Conservation (phyloP, 2,888 invertebrate species). For the Cryptus armator region DNA sequence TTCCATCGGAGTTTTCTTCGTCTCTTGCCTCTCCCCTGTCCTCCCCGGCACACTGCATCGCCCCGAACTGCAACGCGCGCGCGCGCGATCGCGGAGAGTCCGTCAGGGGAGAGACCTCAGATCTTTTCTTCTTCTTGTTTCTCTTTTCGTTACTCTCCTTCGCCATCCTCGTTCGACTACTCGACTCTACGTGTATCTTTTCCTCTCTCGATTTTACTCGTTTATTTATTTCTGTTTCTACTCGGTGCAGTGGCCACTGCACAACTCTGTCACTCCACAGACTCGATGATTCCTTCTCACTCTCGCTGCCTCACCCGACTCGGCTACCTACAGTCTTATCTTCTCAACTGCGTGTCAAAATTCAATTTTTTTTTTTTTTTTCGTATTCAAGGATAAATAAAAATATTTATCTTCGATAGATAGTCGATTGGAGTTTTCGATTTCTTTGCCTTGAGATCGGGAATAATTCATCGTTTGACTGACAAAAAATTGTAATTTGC, state of each 20-base stretch:
- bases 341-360: not conserved
- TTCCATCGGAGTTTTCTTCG: conserved; percentile 59
- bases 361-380: not conserved
- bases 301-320: conserved; percentile 1
- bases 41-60: conserved; percentile 30
- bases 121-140: conserved; percentile 57
- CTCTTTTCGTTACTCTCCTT: conserved; percentile 32
- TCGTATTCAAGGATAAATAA: too few species aligned
- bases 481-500: too few species aligned
- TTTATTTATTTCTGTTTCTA: conserved; percentile 43
- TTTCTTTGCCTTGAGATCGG: too few species aligned
- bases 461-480: too few species aligned
- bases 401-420: too few species aligned
- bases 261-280: conserved; percentile 27
- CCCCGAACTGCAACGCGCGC: conserved; percentile 44
- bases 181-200: not conserved
- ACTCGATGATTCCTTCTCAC: conserved; percentile 20
- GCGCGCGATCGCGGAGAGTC: conserved; percentile 25
- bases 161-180: not conserved
- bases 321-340: conserved; percentile 2
- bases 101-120: conserved; percentile 56
- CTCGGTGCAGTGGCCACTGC: conserved; percentile 28
- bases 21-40: conserved; percentile 54
- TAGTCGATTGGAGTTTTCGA: too few species aligned
- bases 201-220: conserved; percentile 36